Base-by-base conservation (phyloP, 2,888 invertebrate genomes). In the Xylota sylvarum region DNA sequence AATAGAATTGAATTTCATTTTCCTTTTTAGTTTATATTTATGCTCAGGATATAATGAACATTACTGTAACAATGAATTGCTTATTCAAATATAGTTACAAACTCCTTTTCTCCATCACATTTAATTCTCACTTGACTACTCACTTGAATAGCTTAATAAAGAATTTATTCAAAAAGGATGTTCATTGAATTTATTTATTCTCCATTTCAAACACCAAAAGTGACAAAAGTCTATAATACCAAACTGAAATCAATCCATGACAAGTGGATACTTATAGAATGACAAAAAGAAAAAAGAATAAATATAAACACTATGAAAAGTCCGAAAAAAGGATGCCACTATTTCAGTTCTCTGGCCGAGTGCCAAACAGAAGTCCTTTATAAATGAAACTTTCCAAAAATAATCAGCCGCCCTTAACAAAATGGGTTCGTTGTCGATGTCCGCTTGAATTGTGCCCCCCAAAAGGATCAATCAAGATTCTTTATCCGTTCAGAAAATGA, bases 391-490 rank as follows among this genome's bases (percentile, higher is more conserved):
- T 14, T 48, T 35, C 4, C 19, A 14, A 35, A 60, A 58, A 72
- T 35, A 60, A 50, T 48, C 58, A 35, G 27, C 19, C 35, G 37
- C 9, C 32, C 46, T 10, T 1, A 19, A n/a, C 19, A 30, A 17
- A 23, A 60, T 37, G 37, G 58, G 48, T 23, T 35, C 32, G 12
- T 17, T 48, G 35, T 37, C 55, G 17, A 46, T 19, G 23, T 10
- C 50, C 60, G 60, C 72, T 72, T 32, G 35, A 50, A 27, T 12
- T 43, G 35, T 32, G 17, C 12, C 37, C 14, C 46, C 23, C 58
- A 48, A 72, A 60, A 72, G 35, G 48, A 46, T 60, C 72, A 72
- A 60, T 72, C 56, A 14, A 10, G 35, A 48, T 50, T 50, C 23
- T 35, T 72, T 72, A 37, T 50, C 48, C 37, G n/a, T 56, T 70